Evolutionary conservation across 2,113 vertebrate genomes (phyloP).

Genomic region (Pimephales promelas): DNA sequence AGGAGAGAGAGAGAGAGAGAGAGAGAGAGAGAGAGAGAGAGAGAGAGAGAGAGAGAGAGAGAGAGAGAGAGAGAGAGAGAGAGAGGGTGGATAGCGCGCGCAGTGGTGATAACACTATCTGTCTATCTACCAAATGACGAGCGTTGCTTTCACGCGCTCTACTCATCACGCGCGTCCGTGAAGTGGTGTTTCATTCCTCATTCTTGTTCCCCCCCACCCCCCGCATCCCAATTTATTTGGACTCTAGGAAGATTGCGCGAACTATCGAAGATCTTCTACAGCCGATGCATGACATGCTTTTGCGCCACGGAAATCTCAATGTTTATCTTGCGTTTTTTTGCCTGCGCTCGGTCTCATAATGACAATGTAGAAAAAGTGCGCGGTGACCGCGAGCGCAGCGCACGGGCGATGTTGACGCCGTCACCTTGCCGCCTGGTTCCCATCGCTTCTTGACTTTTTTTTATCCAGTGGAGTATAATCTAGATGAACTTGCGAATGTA

Average conservation of each 20-base stretch:
- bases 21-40: conserved; percentile 66
- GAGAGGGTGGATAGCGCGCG: conserved; percentile 65
- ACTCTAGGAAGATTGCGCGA: conserved; percentile 41
- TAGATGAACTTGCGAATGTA: conserved; percentile 74
- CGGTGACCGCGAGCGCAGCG: conserved; percentile 59
- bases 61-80: conserved; percentile 63
- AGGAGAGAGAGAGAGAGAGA: conserved; percentile 64
- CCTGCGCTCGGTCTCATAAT: conserved; percentile 40
- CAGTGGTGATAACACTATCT: conserved; percentile 55
- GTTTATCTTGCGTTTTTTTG: conserved; percentile 37
- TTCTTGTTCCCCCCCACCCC: conserved; percentile 26
- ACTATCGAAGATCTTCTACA: conserved; percentile 41
- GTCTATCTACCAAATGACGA: conserved; percentile 60
- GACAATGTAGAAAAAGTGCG: conserved; percentile 65
- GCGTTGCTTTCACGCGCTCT: conserved; percentile 54
- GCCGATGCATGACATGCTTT: conserved; percentile 42
- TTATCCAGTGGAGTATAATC: conserved; percentile 50
- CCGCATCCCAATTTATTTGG: conserved; percentile 6
- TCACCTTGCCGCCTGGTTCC: conserved; percentile 55
- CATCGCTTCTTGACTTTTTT: conserved; percentile 47
- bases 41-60: conserved; percentile 64
- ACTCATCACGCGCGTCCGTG: conserved; percentile 51
- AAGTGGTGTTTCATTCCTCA: conserved; percentile 57
- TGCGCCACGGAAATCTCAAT: conserved; percentile 13
- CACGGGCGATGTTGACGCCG: conserved; percentile 62